phyloP scores from a whole-genome alignment of 2,113 vertebrate species.

The Syngnathoides biaculeatus region DNA sequence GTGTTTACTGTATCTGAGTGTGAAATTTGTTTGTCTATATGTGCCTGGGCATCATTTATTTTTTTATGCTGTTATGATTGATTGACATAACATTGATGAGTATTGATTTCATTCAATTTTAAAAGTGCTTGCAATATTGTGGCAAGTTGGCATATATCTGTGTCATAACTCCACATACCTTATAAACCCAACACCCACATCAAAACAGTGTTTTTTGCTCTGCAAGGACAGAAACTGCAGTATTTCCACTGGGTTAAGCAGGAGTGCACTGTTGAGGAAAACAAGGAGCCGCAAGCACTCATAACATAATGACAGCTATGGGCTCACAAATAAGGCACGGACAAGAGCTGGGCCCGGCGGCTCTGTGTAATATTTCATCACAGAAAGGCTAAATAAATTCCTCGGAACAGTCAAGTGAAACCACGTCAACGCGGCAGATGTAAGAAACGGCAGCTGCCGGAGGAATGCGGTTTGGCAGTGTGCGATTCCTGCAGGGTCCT shows the following conservation, averaged over 20 bases:
- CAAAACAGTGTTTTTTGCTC: background rate
- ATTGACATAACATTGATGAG: too few relatives aligned
- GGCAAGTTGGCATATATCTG: background rate
- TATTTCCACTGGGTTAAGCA: background rate
- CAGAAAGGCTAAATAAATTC: constrained; percentile 74
- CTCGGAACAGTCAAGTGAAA: constrained; percentile 66
- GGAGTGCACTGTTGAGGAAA: constrained; percentile 11
- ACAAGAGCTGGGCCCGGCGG: constrained; percentile 57
- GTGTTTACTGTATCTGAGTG: too few relatives aligned
- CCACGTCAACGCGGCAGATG: constrained; percentile 75
- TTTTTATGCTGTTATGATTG: background rate
- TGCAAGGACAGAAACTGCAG: background rate
- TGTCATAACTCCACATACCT: background rate
- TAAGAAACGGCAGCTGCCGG: constrained; percentile 72
- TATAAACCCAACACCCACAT: background rate
- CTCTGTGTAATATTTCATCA: constrained; percentile 74
- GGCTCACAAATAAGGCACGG: constrained; percentile 62
- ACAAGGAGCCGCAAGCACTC: background rate
- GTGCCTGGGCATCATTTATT: too few relatives aligned
- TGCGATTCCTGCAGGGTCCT: constrained; percentile 50
- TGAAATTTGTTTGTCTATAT: too few relatives aligned
- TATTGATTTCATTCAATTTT: too few relatives aligned
- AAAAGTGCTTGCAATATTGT: background rate
- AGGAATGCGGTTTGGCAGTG: constrained; percentile 73
- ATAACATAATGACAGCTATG: constrained; percentile 58